These are phyloP conservation scores for Catostomus latipinnis DNA, from an alignment of 2,797 vertebrate genomes.

Conservation along the genomic window DNA sequence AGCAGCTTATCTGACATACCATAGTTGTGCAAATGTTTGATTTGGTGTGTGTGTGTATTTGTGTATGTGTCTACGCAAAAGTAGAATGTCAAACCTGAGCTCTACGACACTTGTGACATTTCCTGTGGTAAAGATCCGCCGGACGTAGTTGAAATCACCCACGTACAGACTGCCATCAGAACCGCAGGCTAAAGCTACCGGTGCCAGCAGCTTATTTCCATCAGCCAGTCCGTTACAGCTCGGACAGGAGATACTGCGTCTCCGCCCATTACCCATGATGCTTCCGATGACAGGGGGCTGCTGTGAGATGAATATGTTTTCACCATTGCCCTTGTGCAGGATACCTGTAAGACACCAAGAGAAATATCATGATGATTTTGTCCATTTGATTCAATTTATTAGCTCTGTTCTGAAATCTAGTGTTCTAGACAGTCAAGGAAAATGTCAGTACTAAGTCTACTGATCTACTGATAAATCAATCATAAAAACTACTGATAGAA, in stretches of 20 bases:
- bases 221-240: conserved; percentile 98
- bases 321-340: conserved; percentile 97
- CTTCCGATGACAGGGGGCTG: conserved; percentile 96
- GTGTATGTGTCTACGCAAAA: conserved; percentile 17
- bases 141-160: conserved; percentile 98
- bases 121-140: conserved; percentile 95
- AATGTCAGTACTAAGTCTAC: too few relatives aligned
- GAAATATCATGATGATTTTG: conserved; percentile 7
- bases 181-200: conserved; percentile 91
- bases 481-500: too few relatives aligned
- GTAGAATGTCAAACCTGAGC: conserved; percentile 84
- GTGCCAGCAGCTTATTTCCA: conserved; percentile 97
- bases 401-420: too few relatives aligned
- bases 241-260: conserved; percentile 96
- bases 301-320: conserved; percentile 98
- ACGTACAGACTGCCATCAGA: conserved; percentile 96
- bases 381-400: too few relatives aligned
- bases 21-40: not conserved
- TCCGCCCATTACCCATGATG: conserved; percentile 95
- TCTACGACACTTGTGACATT: conserved; percentile 98
- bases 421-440: too few relatives aligned
- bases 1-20: conserved; percentile 38
- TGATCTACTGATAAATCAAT: too few relatives aligned
- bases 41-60: conserved; percentile 42
- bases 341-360: conserved; percentile 80